Evolutionary conservation across 2,888 invertebrate species (phyloP).

Genomic region (Tenodera sinensis): DNA sequence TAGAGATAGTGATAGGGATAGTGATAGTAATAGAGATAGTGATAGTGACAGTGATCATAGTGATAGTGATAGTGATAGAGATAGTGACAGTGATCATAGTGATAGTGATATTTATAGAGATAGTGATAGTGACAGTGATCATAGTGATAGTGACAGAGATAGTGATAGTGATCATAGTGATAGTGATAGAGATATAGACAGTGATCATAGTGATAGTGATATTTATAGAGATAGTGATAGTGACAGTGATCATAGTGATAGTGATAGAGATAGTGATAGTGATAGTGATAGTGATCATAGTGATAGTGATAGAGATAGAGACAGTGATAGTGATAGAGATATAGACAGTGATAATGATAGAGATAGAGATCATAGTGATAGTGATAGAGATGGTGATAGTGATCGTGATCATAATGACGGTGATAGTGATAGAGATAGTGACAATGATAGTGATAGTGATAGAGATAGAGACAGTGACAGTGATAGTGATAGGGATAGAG

Average conservation of each 20-base stretch:
- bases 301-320: no score
- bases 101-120: not conserved
- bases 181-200: not conserved
- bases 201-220: slow-evolving; percentile 8
- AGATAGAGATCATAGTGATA: no score
- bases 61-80: not conserved
- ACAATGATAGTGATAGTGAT: no score
- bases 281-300: slow-evolving; percentile 9
- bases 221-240: slow-evolving; percentile 12
- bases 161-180: slow-evolving; percentile 10
- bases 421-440: no score
- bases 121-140: not conserved
- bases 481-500: no score
- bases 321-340: slow-evolving; percentile 17
- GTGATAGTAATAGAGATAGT: not conserved
- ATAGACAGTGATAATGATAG: slow-evolving; percentile 17
- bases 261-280: slow-evolving; percentile 13
- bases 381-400: slow-evolving; percentile 13
- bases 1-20: not conserved
- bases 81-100: not conserved
- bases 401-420: no score
- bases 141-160: not conserved
- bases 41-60: not conserved
- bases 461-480: no score
- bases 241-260: slow-evolving; percentile 5